A percentile compares a stretch with the other conserved stretches of the same genome.
These are phyloP conservation scores for Rachycentron canadum DNA, from an alignment of 2,797 vertebrate species.

Conservation along the genomic window DNA sequence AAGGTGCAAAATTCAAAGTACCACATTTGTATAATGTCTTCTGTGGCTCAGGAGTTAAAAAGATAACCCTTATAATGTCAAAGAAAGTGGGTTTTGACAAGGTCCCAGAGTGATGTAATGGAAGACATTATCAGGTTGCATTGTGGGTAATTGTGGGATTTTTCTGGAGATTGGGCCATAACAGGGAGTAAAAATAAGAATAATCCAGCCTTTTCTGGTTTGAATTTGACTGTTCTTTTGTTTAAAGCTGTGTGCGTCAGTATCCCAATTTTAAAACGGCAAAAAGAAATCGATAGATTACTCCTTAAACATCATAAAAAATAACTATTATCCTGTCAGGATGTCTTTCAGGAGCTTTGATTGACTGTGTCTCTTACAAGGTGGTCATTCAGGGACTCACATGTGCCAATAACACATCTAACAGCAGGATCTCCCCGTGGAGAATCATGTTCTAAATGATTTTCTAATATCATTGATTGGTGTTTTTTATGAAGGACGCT, in stretches of 20 bases:
- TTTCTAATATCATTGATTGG: slow-evolving; percentile 32
- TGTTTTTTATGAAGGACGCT: background rate
- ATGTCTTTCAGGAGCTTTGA: slow-evolving; percentile 32
- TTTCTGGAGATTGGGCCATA: background rate
- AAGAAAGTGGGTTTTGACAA: background rate
- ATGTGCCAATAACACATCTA: slow-evolving; percentile 35
- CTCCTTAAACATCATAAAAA: background rate
- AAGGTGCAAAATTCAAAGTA: background rate
- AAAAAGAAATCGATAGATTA: background rate
- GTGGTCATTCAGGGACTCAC: slow-evolving; percentile 34
- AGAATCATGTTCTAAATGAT: background rate
- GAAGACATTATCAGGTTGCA: background rate
- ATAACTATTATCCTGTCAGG: background rate
- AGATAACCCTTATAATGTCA: background rate
- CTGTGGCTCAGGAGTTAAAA: background rate
- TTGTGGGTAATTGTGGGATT: background rate
- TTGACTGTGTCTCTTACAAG: slow-evolving; percentile 39
- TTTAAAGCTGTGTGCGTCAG: background rate
- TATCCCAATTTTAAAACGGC: background rate
- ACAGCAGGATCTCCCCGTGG: background rate
- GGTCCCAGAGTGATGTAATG: too few relatives aligned
- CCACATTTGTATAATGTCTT: background rate
- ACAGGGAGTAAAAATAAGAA: background rate
- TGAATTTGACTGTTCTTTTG: background rate
- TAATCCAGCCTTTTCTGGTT: background rate